Percentiles rank a stretch among this genome's conserved stretches.
These are phyloP conservation scores for Siniperca chuatsi DNA, from an alignment of 2,113 vertebrate genomes.

Conservation along the genomic window DNA sequence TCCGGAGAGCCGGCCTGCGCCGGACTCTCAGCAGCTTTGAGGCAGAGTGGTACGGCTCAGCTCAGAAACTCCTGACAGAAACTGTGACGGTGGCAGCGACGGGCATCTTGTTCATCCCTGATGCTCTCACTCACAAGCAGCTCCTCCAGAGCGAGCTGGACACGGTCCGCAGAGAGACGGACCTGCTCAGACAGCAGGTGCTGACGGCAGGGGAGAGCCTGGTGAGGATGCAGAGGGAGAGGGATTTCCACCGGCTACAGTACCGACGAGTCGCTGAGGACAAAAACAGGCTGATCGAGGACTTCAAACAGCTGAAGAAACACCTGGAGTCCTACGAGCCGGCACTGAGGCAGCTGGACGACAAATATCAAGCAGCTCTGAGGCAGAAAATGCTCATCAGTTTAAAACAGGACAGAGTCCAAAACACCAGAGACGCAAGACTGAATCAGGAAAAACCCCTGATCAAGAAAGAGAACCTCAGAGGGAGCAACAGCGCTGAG, in stretches of 20 bases:
- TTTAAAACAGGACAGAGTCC: slow-evolving; percentile 25
- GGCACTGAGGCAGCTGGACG: slow-evolving; percentile 83
- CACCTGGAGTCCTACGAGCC: slow-evolving; percentile 89
- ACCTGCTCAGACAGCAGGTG: slow-evolving; percentile 80
- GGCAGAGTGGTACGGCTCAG: slow-evolving; percentile 90
- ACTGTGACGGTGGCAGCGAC: slow-evolving; percentile 3
- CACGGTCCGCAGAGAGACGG: slow-evolving; percentile 82
- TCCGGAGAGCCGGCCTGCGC: slow-evolving; percentile 87
- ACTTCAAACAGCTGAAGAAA: slow-evolving; percentile 87
- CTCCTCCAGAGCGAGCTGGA: slow-evolving; percentile 85
- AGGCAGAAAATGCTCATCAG: slow-evolving; percentile 48
- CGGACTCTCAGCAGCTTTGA: slow-evolving; percentile 92
- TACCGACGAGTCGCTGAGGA: slow-evolving; percentile 86
- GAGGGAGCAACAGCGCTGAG: neutral
- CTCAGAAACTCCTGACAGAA: slow-evolving; percentile 33
- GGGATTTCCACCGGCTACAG: slow-evolving; percentile 90
- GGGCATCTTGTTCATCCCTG: slow-evolving; percentile 79
- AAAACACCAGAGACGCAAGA: neutral
- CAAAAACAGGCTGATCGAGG: slow-evolving; percentile 85
- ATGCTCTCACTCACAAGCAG: slow-evolving; percentile 83
- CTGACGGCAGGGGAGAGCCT: slow-evolving; percentile 83
- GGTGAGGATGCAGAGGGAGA: slow-evolving; percentile 87
- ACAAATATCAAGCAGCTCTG: slow-evolving; percentile 84
- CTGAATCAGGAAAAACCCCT: neutral
- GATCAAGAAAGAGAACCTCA: neutral